These are phyloP conservation scores for Cryptoprocta ferox DNA, from an alignment of 2,797 vertebrate species.

Conservation along the genomic window DNA sequence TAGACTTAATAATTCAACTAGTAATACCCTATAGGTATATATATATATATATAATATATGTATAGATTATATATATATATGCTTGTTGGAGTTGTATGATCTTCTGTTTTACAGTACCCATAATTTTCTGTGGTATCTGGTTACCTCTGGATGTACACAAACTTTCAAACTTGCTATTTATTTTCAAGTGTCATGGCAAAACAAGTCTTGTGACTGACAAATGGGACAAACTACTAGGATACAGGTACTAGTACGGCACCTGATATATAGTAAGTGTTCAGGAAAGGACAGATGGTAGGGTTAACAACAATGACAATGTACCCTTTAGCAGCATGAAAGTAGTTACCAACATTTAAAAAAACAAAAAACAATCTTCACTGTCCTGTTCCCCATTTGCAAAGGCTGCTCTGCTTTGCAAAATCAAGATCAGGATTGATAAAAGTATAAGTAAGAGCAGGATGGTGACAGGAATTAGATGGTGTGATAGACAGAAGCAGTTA, in stretches of 20 bases:
- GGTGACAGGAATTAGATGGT: not conserved
- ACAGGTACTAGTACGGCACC: no score
- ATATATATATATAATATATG: no score
- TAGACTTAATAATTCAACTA: conserved; percentile 32
- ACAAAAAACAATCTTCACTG: not conserved
- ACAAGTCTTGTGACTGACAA: not conserved
- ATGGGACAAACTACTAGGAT: not conserved
- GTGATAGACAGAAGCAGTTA: not conserved
- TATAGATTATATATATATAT: not conserved
- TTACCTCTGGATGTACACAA: not conserved
- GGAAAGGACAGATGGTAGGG: not conserved
- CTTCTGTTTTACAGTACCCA: conserved; percentile 29
- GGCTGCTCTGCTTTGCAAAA: conserved; percentile 9
- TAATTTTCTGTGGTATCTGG: not conserved
- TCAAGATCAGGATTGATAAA: not conserved
- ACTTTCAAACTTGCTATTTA: not conserved
- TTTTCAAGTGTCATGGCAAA: not conserved
- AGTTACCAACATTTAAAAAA: not conserved
- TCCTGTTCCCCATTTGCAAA: conserved; percentile 7
- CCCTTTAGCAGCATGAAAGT: not conserved
- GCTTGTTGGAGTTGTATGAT: not conserved
- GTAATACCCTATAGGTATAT: not conserved
- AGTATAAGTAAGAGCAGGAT: not conserved
- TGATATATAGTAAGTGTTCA: not conserved
- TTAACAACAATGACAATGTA: not conserved